Evolutionary conservation across 2,797 vertebrate species (phyloP).

Genomic region (Clarias fuscus): DNA sequence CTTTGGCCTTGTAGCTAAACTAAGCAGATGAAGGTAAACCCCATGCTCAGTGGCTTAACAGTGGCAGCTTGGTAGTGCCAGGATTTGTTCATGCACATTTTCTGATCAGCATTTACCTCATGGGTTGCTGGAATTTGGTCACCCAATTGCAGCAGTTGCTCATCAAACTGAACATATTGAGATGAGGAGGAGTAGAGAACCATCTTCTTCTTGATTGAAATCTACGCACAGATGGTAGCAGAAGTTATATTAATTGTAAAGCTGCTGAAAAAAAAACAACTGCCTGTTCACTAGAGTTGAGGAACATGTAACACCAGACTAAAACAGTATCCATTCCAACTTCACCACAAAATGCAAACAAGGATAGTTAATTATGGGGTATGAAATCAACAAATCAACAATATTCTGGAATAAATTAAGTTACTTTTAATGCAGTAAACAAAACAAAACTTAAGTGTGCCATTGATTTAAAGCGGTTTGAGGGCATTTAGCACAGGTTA

Average conservation of each 20-base stretch:
- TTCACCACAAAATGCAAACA: not conserved
- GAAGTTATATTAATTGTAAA: not conserved
- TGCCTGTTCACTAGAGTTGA: not conserved
- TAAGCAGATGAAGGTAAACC: not conserved
- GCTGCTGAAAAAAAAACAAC: not conserved
- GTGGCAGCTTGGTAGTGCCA: not conserved
- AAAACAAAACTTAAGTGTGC: not conserved
- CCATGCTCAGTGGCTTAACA: not conserved
- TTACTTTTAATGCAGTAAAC: not conserved
- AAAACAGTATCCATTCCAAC: not conserved
- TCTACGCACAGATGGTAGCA: conserved; percentile 54
- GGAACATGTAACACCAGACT: not conserved
- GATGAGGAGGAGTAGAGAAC: conserved; percentile 70
- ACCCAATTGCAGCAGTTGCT: conserved; percentile 81
- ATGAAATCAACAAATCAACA: not conserved
- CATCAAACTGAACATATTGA: conserved; percentile 84
- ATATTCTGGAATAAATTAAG: not conserved
- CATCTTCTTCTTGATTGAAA: conserved; percentile 75
- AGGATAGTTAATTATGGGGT: not conserved
- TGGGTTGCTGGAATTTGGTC: conserved; percentile 76
- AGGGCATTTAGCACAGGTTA: not conserved
- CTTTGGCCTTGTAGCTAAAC: not conserved
- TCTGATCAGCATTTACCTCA: conserved; percentile 70
- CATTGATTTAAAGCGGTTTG: not conserved
- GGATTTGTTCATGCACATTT: not conserved